A percentile compares a stretch with the other conserved stretches of the same genome.
These are phyloP conservation scores for Emmelina monodactyla DNA, from an alignment of 2,888 invertebrate genomes.

Conservation along the genomic window DNA sequence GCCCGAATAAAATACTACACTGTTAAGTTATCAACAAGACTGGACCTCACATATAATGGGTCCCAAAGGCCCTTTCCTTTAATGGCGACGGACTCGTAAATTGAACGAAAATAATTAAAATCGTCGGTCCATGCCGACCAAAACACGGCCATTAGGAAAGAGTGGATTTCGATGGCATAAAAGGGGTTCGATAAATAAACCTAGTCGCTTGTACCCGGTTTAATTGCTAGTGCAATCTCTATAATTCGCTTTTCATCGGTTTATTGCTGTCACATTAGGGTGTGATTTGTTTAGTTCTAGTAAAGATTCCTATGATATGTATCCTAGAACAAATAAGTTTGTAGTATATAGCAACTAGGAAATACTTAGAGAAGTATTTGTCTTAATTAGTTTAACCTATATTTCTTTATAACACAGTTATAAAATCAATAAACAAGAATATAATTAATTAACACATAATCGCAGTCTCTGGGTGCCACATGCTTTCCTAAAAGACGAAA, in stretches of 20 bases:
- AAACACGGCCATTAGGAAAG: constrained; percentile 54
- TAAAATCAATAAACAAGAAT: too few species aligned
- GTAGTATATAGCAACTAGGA: too few species aligned
- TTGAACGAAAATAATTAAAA: constrained; percentile 66
- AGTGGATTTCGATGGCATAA: constrained; percentile 40
- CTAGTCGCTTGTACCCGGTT: constrained; percentile 20
- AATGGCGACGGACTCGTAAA: constrained; percentile 64
- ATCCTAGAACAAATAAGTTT: too few species aligned
- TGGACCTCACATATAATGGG: constrained; percentile 51
- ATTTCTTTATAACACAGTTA: too few species aligned
- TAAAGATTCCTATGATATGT: too few species aligned
- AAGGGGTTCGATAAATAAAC: constrained; percentile 59
- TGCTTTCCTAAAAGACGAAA: too few species aligned
- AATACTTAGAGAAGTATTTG: too few species aligned
- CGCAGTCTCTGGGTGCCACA: too few species aligned
- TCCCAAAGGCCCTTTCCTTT: constrained; percentile 53
- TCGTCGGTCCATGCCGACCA: constrained; percentile 50
- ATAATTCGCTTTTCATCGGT: not conserved
- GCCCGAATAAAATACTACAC: constrained; percentile 47
- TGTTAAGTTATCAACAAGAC: constrained; percentile 61
- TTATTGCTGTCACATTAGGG: too few species aligned
- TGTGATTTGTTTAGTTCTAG: too few species aligned
- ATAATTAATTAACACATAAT: too few species aligned
- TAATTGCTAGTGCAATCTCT: constrained; percentile 2
- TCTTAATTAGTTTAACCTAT: too few species aligned